Evolutionary conservation across 2,888 invertebrate species (phyloP), one percentile per base, ranked within the genome.

Genomic region (Dromius quadrimaculatus): DNA sequence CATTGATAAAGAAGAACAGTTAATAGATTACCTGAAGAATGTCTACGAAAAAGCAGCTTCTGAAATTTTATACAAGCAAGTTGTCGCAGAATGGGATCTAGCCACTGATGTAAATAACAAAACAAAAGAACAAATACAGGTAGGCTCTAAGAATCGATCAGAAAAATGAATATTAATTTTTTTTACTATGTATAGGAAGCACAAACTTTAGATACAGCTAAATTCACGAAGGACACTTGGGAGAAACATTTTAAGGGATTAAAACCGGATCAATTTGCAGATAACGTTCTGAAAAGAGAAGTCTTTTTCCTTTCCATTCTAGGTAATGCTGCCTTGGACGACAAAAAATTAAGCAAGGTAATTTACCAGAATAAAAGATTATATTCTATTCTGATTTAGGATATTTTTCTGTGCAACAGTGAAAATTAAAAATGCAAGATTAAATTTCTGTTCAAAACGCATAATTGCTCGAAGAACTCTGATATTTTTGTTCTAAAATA

Each of bases 281-380:
- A 85, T 74, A 76, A 77, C 22, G 74, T 74, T 20, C 73, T 85
- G 6, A 80, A 78, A 72, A 76, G 87, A 50, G 83, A 84, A 78
- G 80, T 86, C 45, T 79, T 79, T 70, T 78, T 78, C 17, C 77
- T 86, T n/a, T 80, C 81, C 13, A 79, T 84, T 63, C 78, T 87
- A 36, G 87, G 86, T 2, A 80, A 80, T 8, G 81, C 84, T 2
- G 84, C 83, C 0, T 78, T 87, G 11, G 75, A 79, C 36, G 78
- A 81, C 22, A 77, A 78, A 2, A 78, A 82, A 72, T 77, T 84
- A 17, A 75, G 74, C 34, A 74, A 82, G 76, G 84, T 84, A 77
- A 32, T 8, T n/a, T n/a, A n/a, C n/a, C n/a, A n/a, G n/a, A n/a
- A n/a, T n/a, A n/a, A n/a, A n/a, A n/a, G n/a, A n/a, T n/a, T n/a